These are phyloP conservation scores for Dicaeum eximium DNA, from an alignment of 2,113 vertebrate species.

Conservation along the genomic window DNA sequence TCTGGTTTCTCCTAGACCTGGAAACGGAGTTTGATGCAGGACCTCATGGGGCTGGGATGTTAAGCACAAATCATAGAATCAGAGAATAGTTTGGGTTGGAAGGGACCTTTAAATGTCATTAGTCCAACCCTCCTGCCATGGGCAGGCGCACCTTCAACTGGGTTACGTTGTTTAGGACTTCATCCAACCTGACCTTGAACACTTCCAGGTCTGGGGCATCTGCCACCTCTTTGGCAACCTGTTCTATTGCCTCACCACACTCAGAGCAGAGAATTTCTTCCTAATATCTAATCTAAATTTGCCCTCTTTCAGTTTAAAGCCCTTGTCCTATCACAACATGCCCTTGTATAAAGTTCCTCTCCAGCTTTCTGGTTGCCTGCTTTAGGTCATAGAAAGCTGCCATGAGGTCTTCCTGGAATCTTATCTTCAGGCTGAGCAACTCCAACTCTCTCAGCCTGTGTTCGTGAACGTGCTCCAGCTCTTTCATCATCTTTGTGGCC, in stretches of 20 bases:
- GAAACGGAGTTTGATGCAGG: not conserved
- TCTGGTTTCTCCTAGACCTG: not conserved
- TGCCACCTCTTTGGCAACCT: not conserved
- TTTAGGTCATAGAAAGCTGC: not conserved
- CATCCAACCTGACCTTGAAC: not conserved
- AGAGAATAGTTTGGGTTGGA: not conserved
- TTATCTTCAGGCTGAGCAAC: not conserved
- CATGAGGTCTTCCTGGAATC: not conserved
- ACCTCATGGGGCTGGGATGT: not conserved
- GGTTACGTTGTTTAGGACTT: not conserved
- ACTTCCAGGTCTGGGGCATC: not conserved
- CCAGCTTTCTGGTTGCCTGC: not conserved
- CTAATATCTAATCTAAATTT: not conserved
- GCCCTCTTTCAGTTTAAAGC: not conserved
- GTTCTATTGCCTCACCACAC: not conserved
- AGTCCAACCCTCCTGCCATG: not conserved
- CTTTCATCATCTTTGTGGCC: not conserved
- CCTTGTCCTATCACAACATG: not conserved
- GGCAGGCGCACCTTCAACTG: not conserved
- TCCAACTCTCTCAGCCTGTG: not conserved
- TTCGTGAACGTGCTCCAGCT: not conserved
- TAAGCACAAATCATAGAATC: not conserved
- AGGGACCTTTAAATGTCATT: not conserved
- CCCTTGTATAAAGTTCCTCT: not conserved
- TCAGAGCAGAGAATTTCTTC: not conserved